These are phyloP conservation scores for Lethenteron camtschaticum DNA, from an alignment of 2,113 vertebrate species.

Conservation along the genomic window DNA sequence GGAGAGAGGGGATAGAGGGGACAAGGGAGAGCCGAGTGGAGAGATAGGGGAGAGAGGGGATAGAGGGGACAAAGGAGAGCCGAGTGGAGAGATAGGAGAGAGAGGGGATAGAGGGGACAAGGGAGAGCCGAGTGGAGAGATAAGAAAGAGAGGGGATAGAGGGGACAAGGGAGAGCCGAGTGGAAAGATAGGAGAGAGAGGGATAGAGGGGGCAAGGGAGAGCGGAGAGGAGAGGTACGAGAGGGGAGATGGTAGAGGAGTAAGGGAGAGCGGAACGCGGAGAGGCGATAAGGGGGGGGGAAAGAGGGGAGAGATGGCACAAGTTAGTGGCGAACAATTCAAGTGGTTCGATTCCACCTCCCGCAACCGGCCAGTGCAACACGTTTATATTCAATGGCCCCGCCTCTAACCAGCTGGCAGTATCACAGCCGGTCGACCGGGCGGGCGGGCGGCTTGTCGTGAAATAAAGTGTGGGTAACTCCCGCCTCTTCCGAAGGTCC, in stretches of 20 bases:
- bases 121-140: neutral
- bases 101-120: neutral
- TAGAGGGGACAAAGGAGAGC: neutral
- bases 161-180: neutral
- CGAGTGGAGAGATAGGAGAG: neutral
- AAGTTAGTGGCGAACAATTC: too few species aligned
- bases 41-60: neutral
- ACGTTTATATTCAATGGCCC: too few species aligned
- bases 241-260: neutral
- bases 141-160: neutral
- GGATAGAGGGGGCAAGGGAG: neutral
- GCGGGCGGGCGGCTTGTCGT: too few species aligned
- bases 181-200: neutral
- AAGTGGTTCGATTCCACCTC: too few species aligned
- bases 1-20: neutral
- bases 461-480: too few species aligned
- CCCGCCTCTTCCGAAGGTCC: too few species aligned
- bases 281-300: neutral
- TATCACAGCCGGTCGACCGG: too few species aligned
- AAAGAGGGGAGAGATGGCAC: too few species aligned
- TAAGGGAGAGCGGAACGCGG: neutral
- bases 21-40: neutral
- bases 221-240: neutral
- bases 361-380: too few species aligned
- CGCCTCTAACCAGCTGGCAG: too few species aligned